Evolutionary conservation across 2,113 vertebrate genomes (phyloP).

Genomic region (Otocyon megalotis): DNA sequence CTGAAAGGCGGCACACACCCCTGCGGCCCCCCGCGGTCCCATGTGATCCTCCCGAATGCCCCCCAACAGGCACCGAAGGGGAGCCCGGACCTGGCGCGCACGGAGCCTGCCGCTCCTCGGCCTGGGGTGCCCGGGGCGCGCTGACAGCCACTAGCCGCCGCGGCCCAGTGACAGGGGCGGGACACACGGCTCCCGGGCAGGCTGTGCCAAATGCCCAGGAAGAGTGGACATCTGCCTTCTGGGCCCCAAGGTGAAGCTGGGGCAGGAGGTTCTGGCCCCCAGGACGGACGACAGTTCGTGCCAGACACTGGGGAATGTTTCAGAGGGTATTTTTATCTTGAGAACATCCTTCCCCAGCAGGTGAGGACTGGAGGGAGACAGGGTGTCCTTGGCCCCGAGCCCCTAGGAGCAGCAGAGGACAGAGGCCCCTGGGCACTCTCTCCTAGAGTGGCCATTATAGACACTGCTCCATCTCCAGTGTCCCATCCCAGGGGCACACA

Average conservation of each 20-base stretch:
- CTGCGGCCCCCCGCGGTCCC: not conserved
- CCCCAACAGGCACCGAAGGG: not conserved
- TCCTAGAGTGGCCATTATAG: not conserved
- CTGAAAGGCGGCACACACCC: not conserved
- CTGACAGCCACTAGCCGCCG: too few species aligned
- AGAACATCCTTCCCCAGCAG: constrained; percentile 63
- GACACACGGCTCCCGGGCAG: not conserved
- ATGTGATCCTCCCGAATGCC: fast-evolving
- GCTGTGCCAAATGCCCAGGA: fast-evolving
- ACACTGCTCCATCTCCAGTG: too few species aligned
- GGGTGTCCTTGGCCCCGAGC: constrained; percentile 71
- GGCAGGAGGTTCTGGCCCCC: constrained; percentile 4
- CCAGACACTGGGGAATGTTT: constrained; percentile 54
- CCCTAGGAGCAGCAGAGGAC: constrained; percentile 49
- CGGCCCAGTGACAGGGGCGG: not conserved
- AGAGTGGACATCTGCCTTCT: not conserved
- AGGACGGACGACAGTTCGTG: not conserved
- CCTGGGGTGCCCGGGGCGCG: too few species aligned
- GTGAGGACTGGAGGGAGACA: constrained; percentile 8
- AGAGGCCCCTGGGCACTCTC: not conserved
- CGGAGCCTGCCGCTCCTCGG: too few species aligned
- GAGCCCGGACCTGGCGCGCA: too few species aligned
- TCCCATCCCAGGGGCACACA: not conserved
- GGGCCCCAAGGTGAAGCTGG: not conserved
- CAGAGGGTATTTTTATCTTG: constrained; percentile 79